These are phyloP conservation scores for Panthera uncia DNA, from an alignment of 2,113 vertebrate species.

Conservation along the genomic window DNA sequence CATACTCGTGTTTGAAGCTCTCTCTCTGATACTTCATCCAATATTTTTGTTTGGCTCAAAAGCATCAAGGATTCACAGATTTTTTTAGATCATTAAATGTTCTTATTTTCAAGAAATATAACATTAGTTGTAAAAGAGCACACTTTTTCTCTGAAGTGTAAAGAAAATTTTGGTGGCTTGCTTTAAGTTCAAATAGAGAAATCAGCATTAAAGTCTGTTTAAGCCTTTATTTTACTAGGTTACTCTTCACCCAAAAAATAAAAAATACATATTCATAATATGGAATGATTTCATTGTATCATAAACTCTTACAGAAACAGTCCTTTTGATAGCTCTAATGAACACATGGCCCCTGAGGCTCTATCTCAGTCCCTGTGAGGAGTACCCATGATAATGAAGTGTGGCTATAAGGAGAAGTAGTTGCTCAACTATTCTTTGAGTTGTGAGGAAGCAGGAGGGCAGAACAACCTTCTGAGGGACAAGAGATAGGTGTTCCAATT, in stretches of 20 bases:
- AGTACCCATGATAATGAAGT: not conserved
- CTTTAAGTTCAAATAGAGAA: constrained; percentile 57
- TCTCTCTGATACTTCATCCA: constrained; percentile 66
- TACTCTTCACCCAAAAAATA: not conserved
- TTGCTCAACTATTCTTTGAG: not conserved
- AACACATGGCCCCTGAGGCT: not conserved
- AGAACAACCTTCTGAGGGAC: not conserved
- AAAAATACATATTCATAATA: constrained; percentile 28
- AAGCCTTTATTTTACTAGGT: constrained; percentile 39
- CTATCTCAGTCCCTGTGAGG: not conserved
- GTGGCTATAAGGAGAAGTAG: not conserved
- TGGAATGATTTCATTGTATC: constrained; percentile 38
- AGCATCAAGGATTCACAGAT: constrained; percentile 60
- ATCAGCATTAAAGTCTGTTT: constrained; percentile 9
- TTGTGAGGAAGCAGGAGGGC: not conserved
- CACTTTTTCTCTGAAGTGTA: constrained; percentile 60
- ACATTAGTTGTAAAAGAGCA: constrained; percentile 73
- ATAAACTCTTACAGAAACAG: not conserved
- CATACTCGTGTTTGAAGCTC: constrained; percentile 40
- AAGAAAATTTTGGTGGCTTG: constrained; percentile 65
- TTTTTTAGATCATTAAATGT: constrained; percentile 67
- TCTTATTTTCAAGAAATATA: constrained; percentile 75
- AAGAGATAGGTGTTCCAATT: not conserved
- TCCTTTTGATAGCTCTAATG: constrained; percentile 4
- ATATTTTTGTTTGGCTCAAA: constrained; percentile 77